phyloP scores from a whole-genome alignment of 2,113 vertebrate species.

The Andinoacara biseriatus region DNA sequence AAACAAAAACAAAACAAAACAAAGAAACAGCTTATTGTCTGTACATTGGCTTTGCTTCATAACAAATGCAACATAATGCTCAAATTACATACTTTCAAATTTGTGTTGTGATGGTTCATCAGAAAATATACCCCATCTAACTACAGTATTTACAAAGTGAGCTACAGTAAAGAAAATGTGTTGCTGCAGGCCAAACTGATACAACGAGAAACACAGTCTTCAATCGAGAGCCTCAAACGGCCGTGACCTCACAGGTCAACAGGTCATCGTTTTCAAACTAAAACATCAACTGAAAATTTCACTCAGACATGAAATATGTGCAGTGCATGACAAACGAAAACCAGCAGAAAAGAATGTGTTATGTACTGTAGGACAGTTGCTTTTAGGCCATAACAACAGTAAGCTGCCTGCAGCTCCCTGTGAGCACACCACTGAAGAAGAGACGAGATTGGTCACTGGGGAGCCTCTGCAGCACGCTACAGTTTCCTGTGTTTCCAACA shows the following conservation, averaged over 20 bases:
- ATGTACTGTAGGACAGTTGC: background rate
- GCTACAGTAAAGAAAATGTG: constrained; percentile 11
- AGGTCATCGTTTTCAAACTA: background rate
- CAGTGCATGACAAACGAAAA: constrained; percentile 38
- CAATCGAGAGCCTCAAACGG: background rate
- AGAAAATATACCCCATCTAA: constrained; percentile 69
- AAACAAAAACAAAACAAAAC: background rate
- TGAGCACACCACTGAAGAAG: background rate
- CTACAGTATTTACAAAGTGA: constrained; percentile 73
- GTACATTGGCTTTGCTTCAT: constrained; percentile 65
- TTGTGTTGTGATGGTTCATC: constrained; percentile 12
- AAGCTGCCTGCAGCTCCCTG: constrained; percentile 1
- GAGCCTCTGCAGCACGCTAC: background rate
- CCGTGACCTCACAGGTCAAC: background rate
- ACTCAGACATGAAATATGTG: constrained; percentile 36
- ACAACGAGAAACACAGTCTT: background rate
- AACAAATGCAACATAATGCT: constrained; percentile 55
- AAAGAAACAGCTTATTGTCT: constrained; percentile 51
- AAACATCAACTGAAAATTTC: constrained; percentile 17
- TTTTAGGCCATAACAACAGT: constrained; percentile 18
- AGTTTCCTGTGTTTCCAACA: constrained; percentile 1
- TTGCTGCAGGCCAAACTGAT: background rate
- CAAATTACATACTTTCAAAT: constrained; percentile 47
- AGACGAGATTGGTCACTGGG: background rate
- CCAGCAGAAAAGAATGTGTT: background rate